Base-by-base conservation (phyloP, 2,888 invertebrate species). In the Drosophila prostipennis region DNA sequence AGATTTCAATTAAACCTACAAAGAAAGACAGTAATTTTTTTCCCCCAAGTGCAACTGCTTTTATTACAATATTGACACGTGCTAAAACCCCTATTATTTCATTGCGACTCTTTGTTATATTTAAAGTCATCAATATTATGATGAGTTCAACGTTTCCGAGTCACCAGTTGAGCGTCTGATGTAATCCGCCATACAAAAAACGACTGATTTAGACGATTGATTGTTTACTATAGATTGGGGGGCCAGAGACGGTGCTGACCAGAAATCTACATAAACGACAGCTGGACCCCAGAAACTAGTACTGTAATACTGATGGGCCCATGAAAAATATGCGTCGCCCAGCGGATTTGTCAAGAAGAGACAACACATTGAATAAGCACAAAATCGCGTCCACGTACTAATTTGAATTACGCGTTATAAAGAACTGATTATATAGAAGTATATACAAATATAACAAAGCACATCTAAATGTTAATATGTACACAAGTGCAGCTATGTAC, bases 351-450 rank as follows among this genome's bases (percentile, higher is more conserved):
- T 59, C 75, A 76, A 79, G 70, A 67, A 77, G 67, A 69, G 23
- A 46, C 29, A 10, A 46, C 29, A 10, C 40, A 68, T 36, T 37
- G 19, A 45, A 29, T 14, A 26, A 26, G 29, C 26, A 54, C 37
- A 70, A 32, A 70, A 65, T 48, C 83, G 84, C 82, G 89, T 65
- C 80, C 74, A 81, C 79, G 61, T 81, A 61, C 59, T 56, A 65
- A 79, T 72, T 69, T 34, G 57, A 74, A 88, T 88, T 80, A 87
- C 82, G 82, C 84, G 51, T 75, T 78, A 77, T 82, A 73, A 64
- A 86, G 55, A 72, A 64, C 32, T 49, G 68, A 60, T 65, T 34
- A 65, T 32, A 14, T 55, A 26, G 6, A 26, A 26, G 26, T 26
- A 34, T 60, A 54, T 56, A n/a, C 26, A 42, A 53, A 54, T 56